Evolutionary conservation across 2,888 invertebrate genomes (phyloP), one percentile per base, ranked within the genome.

Genomic region (Mactromeris polynyma): DNA sequence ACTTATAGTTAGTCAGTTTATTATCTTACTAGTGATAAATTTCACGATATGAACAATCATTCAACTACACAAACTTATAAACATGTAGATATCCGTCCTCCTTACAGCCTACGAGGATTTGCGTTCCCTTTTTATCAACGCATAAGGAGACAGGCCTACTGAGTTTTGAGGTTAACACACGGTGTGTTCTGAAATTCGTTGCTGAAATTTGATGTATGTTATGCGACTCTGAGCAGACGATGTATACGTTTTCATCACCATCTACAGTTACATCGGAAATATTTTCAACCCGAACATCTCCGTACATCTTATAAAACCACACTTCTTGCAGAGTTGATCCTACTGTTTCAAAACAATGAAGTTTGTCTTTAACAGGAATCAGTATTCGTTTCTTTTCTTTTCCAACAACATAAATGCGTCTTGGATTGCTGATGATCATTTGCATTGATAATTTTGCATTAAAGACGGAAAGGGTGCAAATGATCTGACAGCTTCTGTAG

Each of bases 201-300:
- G 64, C 26, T 79, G 85, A 78, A 38, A 85, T 73, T 21, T 85
- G 85, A 38, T 85, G 85, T n/a, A 85, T 58, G 73, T 85, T 85
- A n/a, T 79, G 54, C 17, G 85, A 85, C 36, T 21, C 26, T 14
- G 78, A 79, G 31, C 78, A 79, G 38, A 79, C 78, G 31, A 85
- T 58, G 36, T 85, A 85, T 9, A 85, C 36, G 38, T 85, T 85
- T 14, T 79, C 85, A 38, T 85, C 79, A 19, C 36, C 36, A 54
- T 85, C 85, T 26, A 36, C 17, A 17, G 85, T 40, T 19, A 85
- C 54, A 33, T 85, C 85, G 19, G 58, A n/a, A 7, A 73, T 73
- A 58, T 64, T 40, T 26, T 58, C 42, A 26, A 85, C 14, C 2
- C n/a, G n/a, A 26, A 26, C 38, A 21, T 36, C 51, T 54, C 54